Evolutionary conservation across 2,113 vertebrate genomes (phyloP).

Genomic region (Lophura nycthemera): DNA sequence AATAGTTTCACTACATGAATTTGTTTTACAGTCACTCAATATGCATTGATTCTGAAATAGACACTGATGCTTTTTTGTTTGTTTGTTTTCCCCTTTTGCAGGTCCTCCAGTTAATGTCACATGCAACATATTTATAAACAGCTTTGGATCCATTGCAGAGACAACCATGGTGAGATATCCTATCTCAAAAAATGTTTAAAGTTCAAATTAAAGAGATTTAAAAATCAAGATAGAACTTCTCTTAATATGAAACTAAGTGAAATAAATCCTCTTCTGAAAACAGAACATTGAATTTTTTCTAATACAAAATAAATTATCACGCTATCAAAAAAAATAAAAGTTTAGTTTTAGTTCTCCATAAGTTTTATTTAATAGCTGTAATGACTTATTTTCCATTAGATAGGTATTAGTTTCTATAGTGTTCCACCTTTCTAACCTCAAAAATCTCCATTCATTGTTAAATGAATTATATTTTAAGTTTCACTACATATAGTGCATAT

Average conservation of each 20-base stretch:
- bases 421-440: neutral
- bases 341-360: neutral
- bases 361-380: neutral
- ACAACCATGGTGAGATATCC: constrained; percentile 90
- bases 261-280: neutral
- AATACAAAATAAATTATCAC: neutral
- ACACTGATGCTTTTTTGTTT: neutral
- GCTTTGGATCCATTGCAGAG: constrained; percentile 95
- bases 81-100: constrained; percentile 64
- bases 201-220: neutral
- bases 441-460: neutral
- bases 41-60: neutral
- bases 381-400: neutral
- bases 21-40: neutral
- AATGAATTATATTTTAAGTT: neutral
- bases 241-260: neutral
- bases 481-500: neutral
- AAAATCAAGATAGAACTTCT: neutral
- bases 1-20: neutral
- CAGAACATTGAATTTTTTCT: neutral
- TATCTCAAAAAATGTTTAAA: neutral
- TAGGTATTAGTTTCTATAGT: neutral
- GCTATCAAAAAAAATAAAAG: neutral
- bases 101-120: constrained; percentile 94
- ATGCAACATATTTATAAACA: constrained; percentile 97